These are phyloP conservation scores for Leptoteleia sp. DNA, from an alignment of 1,140 invertebrate species.

Conservation along the genomic window DNA sequence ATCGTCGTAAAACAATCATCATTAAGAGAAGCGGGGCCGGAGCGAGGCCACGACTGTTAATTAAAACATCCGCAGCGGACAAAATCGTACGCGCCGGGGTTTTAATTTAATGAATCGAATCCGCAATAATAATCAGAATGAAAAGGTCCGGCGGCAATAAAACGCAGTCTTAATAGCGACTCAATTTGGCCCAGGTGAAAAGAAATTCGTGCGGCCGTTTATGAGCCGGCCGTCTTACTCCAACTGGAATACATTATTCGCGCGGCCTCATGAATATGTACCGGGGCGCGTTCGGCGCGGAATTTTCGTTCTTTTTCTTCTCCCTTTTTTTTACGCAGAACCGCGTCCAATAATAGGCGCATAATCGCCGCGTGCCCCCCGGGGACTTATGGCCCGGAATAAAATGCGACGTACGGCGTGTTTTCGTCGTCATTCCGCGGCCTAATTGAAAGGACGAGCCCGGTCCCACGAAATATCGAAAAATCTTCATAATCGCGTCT, in stretches of 20 bases:
- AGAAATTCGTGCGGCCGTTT: conserved; percentile 38
- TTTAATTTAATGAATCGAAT: conserved; percentile 50
- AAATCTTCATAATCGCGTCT: conserved; percentile 41
- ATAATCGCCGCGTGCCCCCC: conserved; percentile 39
- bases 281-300: conserved; percentile 18
- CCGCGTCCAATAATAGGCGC: conserved; percentile 45
- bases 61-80: conserved; percentile 25
- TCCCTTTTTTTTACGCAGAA: conserved; percentile 23
- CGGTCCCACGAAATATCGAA: conserved; percentile 8
- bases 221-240: conserved; percentile 44
- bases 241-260: conserved; percentile 52
- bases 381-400: conserved; percentile 15
- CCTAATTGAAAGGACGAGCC: conserved; percentile 48
- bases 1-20: conserved; percentile 37
- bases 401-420: conserved; percentile 38
- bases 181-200: conserved; percentile 52
- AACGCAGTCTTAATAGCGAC: conserved; percentile 46
- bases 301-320: too few relatives aligned
- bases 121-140: conserved; percentile 50
- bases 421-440: conserved; percentile 48
- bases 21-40: conserved; percentile 21
- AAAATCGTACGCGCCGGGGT: conserved; percentile 1
- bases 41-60: conserved; percentile 15
- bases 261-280: conserved; percentile 59
- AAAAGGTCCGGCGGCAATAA: conserved; percentile 39